phyloP scores from a whole-genome alignment of 2,888 invertebrate species.

The Elegia similella region DNA sequence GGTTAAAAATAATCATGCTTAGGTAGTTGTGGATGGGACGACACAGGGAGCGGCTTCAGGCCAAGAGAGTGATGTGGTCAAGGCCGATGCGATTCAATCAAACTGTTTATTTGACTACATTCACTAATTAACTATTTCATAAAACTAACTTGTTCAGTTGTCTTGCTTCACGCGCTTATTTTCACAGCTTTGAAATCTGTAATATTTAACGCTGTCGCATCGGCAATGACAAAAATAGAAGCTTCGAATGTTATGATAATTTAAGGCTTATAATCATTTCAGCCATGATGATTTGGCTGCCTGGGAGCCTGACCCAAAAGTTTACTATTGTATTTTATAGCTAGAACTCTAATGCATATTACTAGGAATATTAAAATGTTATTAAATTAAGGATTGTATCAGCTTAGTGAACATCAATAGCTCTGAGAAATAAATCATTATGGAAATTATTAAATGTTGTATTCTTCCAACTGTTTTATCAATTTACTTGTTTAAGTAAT shows the following conservation, averaged over 20 bases:
- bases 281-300: constrained; percentile 50
- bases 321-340: constrained; percentile 79
- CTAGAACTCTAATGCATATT: constrained; percentile 81
- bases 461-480: constrained; percentile 50
- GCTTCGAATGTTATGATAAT: constrained; percentile 35
- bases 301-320: constrained; percentile 58
- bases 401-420: constrained; percentile 82
- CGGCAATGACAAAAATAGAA: constrained; percentile 32
- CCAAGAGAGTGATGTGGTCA: constrained; percentile 40
- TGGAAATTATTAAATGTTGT: constrained; percentile 79
- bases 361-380: constrained; percentile 79
- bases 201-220: constrained; percentile 26
- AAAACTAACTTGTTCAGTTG: not conserved
- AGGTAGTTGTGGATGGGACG: constrained; percentile 62
- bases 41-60: constrained; percentile 63
- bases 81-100: constrained; percentile 38
- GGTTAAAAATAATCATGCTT: constrained; percentile 56
- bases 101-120: constrained; percentile 13
- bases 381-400: constrained; percentile 80
- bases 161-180: not conserved
- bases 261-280: constrained; percentile 42
- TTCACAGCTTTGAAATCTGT: not conserved
- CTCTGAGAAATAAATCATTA: constrained; percentile 79
- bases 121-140: not conserved
- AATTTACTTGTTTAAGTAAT: constrained; percentile 8